Conservation (phyloP, 2,888 invertebrate genomes). For the Willowsia nigromaculata region DNA sequence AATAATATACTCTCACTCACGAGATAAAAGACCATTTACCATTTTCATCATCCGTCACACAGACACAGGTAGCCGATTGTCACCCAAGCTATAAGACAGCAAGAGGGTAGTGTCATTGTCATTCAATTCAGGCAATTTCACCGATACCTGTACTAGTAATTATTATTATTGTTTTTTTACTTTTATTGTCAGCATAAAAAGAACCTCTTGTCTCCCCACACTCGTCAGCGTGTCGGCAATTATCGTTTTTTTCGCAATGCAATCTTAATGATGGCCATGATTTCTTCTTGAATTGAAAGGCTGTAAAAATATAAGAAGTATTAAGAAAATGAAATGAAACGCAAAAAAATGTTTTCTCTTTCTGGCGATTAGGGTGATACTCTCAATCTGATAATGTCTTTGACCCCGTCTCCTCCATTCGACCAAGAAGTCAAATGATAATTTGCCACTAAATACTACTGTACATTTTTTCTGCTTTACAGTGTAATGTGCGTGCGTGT, state of each 20-base stretch:
- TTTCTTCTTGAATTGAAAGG: background rate
- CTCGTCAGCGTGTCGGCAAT: conserved; percentile 10
- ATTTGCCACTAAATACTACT: background rate
- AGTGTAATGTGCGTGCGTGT: background rate
- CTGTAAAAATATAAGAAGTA: background rate
- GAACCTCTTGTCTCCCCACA: background rate
- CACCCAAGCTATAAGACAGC: background rate
- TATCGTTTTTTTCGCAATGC: background rate
- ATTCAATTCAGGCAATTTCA: conserved; percentile 4
- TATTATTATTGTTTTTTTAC: conserved; percentile 21
- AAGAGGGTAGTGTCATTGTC: background rate
- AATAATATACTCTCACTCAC: background rate
- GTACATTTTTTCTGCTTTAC: background rate
- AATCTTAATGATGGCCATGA: background rate
- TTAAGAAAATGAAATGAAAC: background rate
- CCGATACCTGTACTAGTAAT: background rate
- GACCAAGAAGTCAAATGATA: conserved; percentile 16
- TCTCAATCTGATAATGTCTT: conserved; percentile 34
- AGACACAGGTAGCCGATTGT: background rate
- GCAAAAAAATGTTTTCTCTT: conserved; percentile 25
- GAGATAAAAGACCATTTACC: background rate
- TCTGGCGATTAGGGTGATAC: background rate
- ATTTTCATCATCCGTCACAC: background rate
- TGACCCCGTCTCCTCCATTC: conserved; percentile 18
- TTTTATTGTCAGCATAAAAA: background rate